Percentiles rank a stretch among this genome's conserved stretches.
phyloP scores from a whole-genome alignment of 2,113 vertebrate genomes.

The Megaleporinus macrocephalus region DNA sequence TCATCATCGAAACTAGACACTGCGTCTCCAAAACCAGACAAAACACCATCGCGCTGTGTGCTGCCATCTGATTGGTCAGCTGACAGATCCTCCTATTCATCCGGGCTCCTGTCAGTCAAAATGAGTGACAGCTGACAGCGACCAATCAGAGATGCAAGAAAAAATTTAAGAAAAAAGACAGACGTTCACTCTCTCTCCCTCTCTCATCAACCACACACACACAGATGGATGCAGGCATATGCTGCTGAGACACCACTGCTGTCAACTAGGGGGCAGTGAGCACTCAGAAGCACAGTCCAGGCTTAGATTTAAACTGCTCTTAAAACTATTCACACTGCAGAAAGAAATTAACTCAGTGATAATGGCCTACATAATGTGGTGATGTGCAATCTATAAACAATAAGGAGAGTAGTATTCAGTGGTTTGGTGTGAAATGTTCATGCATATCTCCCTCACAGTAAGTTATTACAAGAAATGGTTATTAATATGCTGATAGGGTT shows the following conservation, averaged over 20 bases:
- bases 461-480: too few species aligned
- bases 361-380: too few species aligned
- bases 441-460: too few species aligned
- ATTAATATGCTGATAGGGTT: too few species aligned
- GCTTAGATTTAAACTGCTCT: too few species aligned
- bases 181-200: conserved; percentile 7
- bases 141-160: conserved; percentile 34
- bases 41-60: conserved; percentile 15
- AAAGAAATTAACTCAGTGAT: too few species aligned
- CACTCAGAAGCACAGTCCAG: neutral
- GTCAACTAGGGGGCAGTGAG: conserved; percentile 52
- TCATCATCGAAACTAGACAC: conserved; percentile 43
- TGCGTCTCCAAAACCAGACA: conserved; percentile 14
- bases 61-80: conserved; percentile 58
- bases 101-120: conserved; percentile 30
- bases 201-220: neutral
- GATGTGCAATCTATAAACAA: too few species aligned
- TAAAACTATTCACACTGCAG: too few species aligned
- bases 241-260: neutral
- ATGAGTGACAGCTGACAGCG: conserved; percentile 40
- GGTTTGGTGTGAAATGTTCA: too few species aligned
- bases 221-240: neutral
- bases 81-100: conserved; percentile 50
- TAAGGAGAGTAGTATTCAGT: too few species aligned
- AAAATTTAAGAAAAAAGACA: too few species aligned